Evolutionary conservation across 2,888 invertebrate genomes (phyloP).

Genomic region (Archips crataeganus): DNA sequence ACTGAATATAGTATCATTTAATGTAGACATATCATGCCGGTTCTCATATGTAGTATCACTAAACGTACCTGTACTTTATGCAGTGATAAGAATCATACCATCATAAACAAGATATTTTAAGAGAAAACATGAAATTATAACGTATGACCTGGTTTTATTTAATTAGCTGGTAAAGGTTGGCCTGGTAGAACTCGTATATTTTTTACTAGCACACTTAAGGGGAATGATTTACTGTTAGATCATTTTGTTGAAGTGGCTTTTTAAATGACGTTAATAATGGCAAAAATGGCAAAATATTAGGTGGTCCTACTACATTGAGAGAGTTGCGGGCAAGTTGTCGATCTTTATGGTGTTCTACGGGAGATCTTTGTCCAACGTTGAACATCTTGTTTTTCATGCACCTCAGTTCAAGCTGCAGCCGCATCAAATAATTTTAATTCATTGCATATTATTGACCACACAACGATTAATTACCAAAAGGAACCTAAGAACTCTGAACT

Average conservation of each 20-base stretch:
- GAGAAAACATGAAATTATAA: conserved; percentile 25
- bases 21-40: neutral
- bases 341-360: too few species aligned
- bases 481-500: conserved; percentile 5
- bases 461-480: conserved; percentile 3
- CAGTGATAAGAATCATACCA: conserved; percentile 23
- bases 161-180: neutral
- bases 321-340: too few species aligned
- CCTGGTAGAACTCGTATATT: neutral
- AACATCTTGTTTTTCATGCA: too few species aligned
- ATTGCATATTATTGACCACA: neutral
- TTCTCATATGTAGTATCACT: conserved; percentile 2
- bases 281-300: too few species aligned
- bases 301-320: too few species aligned
- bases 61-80: conserved; percentile 10
- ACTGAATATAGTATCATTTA: neutral
- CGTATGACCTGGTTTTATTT: conserved; percentile 16
- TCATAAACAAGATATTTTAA: conserved; percentile 14
- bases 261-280: too few species aligned
- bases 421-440: neutral
- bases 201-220: neutral
- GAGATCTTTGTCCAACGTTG: too few species aligned
- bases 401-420: too few species aligned
- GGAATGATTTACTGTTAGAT: neutral
- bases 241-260: neutral